These are phyloP conservation scores for Dromas ardeola DNA, from an alignment of 2,113 vertebrate species.

Conservation along the genomic window DNA sequence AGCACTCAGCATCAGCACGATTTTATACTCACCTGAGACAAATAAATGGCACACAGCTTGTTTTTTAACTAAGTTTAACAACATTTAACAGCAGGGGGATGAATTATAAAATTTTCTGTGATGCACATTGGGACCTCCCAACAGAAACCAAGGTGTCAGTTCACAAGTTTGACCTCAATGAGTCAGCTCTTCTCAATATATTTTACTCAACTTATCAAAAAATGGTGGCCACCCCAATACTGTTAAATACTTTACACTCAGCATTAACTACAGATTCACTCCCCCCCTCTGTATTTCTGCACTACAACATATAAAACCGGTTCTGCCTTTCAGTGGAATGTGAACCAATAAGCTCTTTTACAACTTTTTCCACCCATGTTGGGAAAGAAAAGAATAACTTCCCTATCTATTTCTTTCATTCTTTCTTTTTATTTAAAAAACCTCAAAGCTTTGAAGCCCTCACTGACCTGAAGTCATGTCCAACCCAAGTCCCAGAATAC, in stretches of 20 bases:
- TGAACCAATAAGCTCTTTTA: background rate
- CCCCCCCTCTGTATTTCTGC: background rate
- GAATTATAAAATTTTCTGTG: background rate
- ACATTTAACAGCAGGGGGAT: background rate
- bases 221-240: background rate
- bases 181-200: background rate
- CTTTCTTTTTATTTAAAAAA: background rate
- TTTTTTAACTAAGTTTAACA: background rate
- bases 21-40: background rate
- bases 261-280: background rate
- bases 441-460: background rate
- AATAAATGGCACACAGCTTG: background rate
- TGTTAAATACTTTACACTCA: background rate
- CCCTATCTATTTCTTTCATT: background rate
- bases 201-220: background rate
- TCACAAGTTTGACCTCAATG: background rate
- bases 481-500: background rate
- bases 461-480: background rate
- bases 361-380: background rate
- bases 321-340: background rate
- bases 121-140: background rate
- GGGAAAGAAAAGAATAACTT: background rate
- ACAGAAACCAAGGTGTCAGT: background rate
- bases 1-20: background rate
- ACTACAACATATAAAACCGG: background rate